Percentiles rank a stretch among this genome's conserved stretches.
phyloP scores from a whole-genome alignment of 2,113 vertebrate genomes.

The Takifugu bimaculatus region DNA sequence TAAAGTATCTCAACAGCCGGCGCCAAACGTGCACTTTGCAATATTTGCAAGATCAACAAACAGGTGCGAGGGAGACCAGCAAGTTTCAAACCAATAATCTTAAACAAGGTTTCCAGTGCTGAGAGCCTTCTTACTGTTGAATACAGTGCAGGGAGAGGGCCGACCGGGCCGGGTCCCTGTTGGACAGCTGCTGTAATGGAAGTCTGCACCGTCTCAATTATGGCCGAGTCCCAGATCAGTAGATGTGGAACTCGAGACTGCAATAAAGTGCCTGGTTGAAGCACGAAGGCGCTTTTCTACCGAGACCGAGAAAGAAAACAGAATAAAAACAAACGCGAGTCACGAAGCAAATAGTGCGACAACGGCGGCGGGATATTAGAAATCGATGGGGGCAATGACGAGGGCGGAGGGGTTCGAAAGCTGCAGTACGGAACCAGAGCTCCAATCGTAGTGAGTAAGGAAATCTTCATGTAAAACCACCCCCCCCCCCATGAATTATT shows the following conservation, averaged over 20 bases:
- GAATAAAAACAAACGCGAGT: slow-evolving; percentile 12
- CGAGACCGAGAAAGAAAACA: slow-evolving; percentile 28
- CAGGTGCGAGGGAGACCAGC: slow-evolving; percentile 33
- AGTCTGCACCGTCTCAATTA: slow-evolving; percentile 49
- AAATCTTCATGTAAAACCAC: too few relatives aligned
- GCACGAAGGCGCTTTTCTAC: slow-evolving; percentile 32
- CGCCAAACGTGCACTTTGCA: slow-evolving; percentile 37
- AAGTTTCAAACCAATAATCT: slow-evolving; percentile 31
- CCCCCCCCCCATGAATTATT: too few relatives aligned
- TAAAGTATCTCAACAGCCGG: slow-evolving; percentile 39
- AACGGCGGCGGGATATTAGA: background rate
- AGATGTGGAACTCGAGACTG: slow-evolving; percentile 5
- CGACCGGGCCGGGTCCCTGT: slow-evolving; percentile 36
- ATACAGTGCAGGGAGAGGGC: slow-evolving; percentile 23
- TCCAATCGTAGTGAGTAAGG: too few relatives aligned
- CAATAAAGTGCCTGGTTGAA: slow-evolving; percentile 38
- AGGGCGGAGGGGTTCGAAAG: too few relatives aligned
- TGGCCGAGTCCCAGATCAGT: slow-evolving; percentile 38
- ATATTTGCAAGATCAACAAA: slow-evolving; percentile 30
- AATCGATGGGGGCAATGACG: too few relatives aligned
- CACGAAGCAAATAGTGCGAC: slow-evolving; percentile 25
- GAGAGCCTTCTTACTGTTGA: slow-evolving; percentile 10
- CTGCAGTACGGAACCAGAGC: too few relatives aligned
- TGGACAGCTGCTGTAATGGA: slow-evolving; percentile 48
- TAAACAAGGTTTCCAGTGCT: slow-evolving; percentile 18